phyloP scores from a whole-genome alignment of 2,797 vertebrate species.

The Anolis apletophallus region DNA sequence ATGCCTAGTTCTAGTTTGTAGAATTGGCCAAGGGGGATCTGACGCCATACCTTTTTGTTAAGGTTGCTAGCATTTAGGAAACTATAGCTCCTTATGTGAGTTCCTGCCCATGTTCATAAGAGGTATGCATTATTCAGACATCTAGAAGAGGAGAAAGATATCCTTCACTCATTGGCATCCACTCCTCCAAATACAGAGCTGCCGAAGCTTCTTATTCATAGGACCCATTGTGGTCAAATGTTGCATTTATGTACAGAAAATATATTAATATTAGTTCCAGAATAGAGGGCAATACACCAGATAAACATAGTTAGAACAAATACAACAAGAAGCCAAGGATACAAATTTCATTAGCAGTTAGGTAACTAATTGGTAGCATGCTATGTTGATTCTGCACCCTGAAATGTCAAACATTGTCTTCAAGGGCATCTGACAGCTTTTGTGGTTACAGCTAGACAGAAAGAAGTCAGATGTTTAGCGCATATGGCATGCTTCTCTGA shows the following conservation, averaged over 20 bases:
- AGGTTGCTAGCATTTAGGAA: too few species aligned
- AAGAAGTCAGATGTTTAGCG: constrained; percentile 16
- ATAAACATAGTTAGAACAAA: not conserved
- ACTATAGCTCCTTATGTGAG: not conserved
- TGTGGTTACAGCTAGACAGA: not conserved
- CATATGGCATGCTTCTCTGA: not conserved
- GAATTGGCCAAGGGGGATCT: too few species aligned
- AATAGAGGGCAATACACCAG: not conserved
- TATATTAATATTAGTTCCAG: not conserved
- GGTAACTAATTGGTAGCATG: not conserved
- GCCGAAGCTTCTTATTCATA: too few species aligned
- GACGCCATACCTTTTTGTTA: not conserved
- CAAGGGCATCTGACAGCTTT: constrained; percentile 17
- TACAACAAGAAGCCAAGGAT: not conserved
- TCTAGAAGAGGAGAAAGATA: not conserved
- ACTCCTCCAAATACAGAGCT: not conserved
- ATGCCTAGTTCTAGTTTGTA: too few species aligned
- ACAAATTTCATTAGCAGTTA: not conserved
- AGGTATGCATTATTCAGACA: not conserved
- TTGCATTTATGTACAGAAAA: not conserved
- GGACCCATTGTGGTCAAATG: not conserved
- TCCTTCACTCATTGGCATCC: too few species aligned
- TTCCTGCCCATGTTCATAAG: not conserved
- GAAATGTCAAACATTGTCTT: constrained; percentile 2
- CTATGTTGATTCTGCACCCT: not conserved